These are phyloP conservation scores for Phrixothrix hirtus DNA, from an alignment of 2,888 invertebrate genomes.

Conservation along the genomic window DNA sequence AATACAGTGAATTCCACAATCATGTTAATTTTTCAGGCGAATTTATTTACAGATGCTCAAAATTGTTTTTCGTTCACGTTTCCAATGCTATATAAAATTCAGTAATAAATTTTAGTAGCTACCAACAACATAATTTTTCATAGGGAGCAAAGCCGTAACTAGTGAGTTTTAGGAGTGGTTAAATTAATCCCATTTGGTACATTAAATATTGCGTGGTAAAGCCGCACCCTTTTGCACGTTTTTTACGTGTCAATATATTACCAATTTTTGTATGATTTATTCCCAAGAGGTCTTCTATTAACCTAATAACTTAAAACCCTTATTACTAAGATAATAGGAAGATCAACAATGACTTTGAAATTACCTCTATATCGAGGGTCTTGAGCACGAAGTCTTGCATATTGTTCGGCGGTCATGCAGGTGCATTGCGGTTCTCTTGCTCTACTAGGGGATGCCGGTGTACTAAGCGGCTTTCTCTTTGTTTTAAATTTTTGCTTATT, in stretches of 20 bases:
- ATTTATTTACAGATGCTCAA: not conserved
- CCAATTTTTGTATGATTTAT: too few relatives aligned
- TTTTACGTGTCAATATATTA: too few relatives aligned
- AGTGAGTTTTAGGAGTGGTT: constrained; percentile 7
- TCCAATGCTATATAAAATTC: not conserved
- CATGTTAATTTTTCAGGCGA: too few relatives aligned
- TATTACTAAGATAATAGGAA: too few relatives aligned
- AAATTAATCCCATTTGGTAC: constrained; percentile 7
- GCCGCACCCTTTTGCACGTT: constrained; percentile 8
- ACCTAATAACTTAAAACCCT: too few relatives aligned
- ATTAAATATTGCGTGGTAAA: constrained; percentile 6
- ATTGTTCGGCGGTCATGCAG: constrained; percentile 93
- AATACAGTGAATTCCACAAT: too few relatives aligned
- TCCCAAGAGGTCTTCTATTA: too few relatives aligned
- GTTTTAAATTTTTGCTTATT: constrained; percentile 85
- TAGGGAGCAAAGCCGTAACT: constrained; percentile 2
- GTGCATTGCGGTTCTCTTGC: constrained; percentile 91
- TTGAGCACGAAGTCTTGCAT: constrained; percentile 80
- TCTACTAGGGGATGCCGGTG: constrained; percentile 89
- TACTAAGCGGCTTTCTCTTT: constrained; percentile 89
- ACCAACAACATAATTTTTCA: constrained; percentile 2
- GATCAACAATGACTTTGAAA: too few relatives aligned
- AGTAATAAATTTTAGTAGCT: constrained; percentile 2
- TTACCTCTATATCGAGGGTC: constrained; percentile 77
- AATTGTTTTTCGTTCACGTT: not conserved